A percentile compares a stretch with the other conserved stretches of the same genome.
Conservation (phyloP, 2,888 invertebrate species). For the Lepetodrilus schrolli region DNA sequence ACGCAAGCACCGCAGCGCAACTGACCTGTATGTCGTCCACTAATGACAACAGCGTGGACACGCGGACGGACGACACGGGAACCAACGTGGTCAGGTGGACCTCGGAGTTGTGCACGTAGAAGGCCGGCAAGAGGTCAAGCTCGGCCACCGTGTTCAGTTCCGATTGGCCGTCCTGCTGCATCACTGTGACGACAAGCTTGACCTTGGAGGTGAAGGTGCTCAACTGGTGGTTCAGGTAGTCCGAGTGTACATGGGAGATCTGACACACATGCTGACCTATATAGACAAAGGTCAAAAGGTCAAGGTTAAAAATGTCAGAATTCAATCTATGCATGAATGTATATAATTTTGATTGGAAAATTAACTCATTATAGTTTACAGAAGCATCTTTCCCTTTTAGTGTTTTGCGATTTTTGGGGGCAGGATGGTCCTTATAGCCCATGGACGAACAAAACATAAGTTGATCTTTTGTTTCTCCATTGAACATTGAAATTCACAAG, state of each 20-base stretch:
- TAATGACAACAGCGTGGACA: slow-evolving; percentile 54
- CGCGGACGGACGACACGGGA: slow-evolving; percentile 57
- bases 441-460: no score
- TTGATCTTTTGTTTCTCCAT: no score
- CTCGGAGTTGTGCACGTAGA: slow-evolving; percentile 66
- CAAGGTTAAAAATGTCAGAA: not conserved
- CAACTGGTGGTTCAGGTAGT: slow-evolving; percentile 44
- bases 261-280: slow-evolving; percentile 64
- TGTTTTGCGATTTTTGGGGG: no score
- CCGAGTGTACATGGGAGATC: slow-evolving; percentile 40
- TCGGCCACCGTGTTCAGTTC: slow-evolving; percentile 53
- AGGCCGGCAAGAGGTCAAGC: slow-evolving; percentile 68
- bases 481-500: no score
- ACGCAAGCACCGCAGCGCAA: no score
- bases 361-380: no score
- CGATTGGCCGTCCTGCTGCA: slow-evolving; percentile 55
- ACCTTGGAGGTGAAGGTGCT: slow-evolving; percentile 58
- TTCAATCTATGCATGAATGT: not conserved
- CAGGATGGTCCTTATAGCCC: no score
- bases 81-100: slow-evolving; percentile 63
- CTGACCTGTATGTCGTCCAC: slow-evolving; percentile 63
- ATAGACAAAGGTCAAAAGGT: slow-evolving; percentile 22
- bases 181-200: slow-evolving; percentile 51
- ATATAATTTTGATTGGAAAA: no score
- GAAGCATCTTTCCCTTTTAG: no score